phyloP scores from a whole-genome alignment of 2,888 invertebrate species.

The Hylaea fasciaria region DNA sequence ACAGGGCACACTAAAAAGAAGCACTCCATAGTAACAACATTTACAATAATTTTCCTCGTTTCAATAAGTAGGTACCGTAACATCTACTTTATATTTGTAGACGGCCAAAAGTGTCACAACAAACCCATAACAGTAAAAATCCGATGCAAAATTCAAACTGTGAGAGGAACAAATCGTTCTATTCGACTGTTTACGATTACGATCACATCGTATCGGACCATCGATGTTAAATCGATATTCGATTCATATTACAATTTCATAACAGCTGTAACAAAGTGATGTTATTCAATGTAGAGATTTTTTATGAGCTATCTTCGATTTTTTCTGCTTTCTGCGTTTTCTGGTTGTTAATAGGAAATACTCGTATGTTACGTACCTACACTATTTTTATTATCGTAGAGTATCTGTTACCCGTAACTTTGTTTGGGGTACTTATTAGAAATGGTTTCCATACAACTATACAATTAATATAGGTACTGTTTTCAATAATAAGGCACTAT shows the following conservation, averaged over 20 bases:
- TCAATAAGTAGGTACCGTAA: constrained; percentile 28
- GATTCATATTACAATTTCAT: constrained; percentile 27
- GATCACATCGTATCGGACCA: constrained; percentile 30
- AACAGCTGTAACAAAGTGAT: constrained; percentile 29
- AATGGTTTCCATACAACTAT: too few species aligned
- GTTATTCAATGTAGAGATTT: constrained; percentile 14
- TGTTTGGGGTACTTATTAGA: too few species aligned
- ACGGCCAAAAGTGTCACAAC: constrained; percentile 36
- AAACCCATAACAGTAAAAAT: constrained; percentile 37
- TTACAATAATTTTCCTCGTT: constrained; percentile 33
- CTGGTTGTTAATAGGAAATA: neutral
- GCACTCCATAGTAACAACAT: constrained; percentile 30
- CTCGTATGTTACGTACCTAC: too few species aligned
- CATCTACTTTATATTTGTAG: constrained; percentile 25
- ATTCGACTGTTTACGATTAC: constrained; percentile 32
- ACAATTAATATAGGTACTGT: too few species aligned
- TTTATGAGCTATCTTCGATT: constrained; percentile 9
- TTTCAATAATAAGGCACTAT: too few species aligned
- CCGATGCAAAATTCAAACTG: constrained; percentile 36
- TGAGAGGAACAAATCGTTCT: constrained; percentile 33
- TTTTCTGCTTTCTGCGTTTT: constrained; percentile 3
- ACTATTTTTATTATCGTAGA: too few species aligned
- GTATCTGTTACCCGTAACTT: too few species aligned
- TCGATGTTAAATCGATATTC: constrained; percentile 27
- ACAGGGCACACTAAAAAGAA: neutral